Conservation (phyloP, 2,113 vertebrate genomes). For the Ageneiosus marmoratus region DNA sequence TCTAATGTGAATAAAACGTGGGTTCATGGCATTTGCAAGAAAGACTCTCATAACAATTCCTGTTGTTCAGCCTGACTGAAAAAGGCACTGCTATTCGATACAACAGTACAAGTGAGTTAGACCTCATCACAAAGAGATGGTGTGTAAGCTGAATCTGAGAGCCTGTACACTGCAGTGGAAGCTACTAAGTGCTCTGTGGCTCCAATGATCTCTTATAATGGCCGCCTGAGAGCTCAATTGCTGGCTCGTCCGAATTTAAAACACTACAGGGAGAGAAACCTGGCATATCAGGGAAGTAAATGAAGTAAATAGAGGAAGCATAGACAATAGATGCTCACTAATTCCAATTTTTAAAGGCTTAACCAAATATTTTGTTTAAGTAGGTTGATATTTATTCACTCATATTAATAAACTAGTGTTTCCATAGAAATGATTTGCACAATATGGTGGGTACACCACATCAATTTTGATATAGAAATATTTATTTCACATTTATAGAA, state of each 20-base stretch:
- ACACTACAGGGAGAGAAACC: neutral
- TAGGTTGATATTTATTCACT: too few relatives aligned
- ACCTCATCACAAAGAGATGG: constrained; percentile 14
- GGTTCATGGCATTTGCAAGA: too few relatives aligned
- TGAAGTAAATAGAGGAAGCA: neutral
- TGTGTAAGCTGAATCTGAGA: constrained; percentile 19
- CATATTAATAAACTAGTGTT: too few relatives aligned
- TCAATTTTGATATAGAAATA: too few relatives aligned
- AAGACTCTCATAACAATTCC: neutral
- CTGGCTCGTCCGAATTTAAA: constrained; percentile 11
- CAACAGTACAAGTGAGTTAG: constrained; percentile 9
- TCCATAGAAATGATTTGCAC: too few relatives aligned
- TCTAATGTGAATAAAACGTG: too few relatives aligned
- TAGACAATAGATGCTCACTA: neutral
- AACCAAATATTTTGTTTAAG: neutral
- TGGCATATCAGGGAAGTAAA: neutral
- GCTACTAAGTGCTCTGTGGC: constrained; percentile 34
- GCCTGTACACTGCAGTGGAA: constrained; percentile 25
- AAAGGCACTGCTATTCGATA: constrained; percentile 1
- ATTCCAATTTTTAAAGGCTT: neutral
- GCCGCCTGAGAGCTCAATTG: constrained; percentile 17
- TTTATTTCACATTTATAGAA: too few relatives aligned
- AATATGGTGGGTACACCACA: too few relatives aligned
- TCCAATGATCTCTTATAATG: constrained; percentile 28
- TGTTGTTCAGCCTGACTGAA: neutral